Conservation (phyloP, 2,113 vertebrate species). For the Apteryx owenii region DNA sequence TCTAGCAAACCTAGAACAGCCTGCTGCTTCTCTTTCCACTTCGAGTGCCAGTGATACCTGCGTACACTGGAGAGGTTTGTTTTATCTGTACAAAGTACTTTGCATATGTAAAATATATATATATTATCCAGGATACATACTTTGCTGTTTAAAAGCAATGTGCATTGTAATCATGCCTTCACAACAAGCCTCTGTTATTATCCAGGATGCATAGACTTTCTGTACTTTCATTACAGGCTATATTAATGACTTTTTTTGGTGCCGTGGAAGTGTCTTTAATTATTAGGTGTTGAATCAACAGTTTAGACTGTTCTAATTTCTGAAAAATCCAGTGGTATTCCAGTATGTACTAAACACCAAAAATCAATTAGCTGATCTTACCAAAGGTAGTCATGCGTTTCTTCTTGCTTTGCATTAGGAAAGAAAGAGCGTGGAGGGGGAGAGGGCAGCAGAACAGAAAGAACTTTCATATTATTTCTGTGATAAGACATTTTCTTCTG, state of each 20-base stretch:
- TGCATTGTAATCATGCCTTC: conserved; percentile 21
- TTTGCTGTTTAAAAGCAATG: conserved; percentile 10
- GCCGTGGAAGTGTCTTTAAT: not conserved
- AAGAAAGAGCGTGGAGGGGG: not conserved
- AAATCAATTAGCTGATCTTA: conserved; percentile 45
- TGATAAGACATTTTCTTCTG: not conserved
- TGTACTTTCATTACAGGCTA: not conserved
- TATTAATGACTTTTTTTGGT: not conserved
- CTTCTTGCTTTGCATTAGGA: conserved; percentile 48
- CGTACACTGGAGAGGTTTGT: not conserved
- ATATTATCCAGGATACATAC: not conserved
- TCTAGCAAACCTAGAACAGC: not conserved
- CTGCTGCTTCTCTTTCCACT: not conserved
- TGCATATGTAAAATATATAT: not conserved
- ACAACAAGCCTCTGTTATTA: not conserved
- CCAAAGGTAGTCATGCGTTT: conserved; percentile 56
- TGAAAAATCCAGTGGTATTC: conserved; percentile 14
- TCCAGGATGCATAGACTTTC: not conserved
- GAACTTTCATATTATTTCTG: not conserved
- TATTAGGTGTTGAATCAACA: not conserved
- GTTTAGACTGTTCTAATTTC: conserved; percentile 7
- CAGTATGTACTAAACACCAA: not conserved
- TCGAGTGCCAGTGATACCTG: not conserved
- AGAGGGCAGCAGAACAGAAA: not conserved
- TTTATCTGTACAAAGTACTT: conserved; percentile 14